Percentiles rank a stretch among this genome's conserved stretches.
Conservation (phyloP, 2,797 vertebrate species). For the Oceanodroma leucorhoa region DNA sequence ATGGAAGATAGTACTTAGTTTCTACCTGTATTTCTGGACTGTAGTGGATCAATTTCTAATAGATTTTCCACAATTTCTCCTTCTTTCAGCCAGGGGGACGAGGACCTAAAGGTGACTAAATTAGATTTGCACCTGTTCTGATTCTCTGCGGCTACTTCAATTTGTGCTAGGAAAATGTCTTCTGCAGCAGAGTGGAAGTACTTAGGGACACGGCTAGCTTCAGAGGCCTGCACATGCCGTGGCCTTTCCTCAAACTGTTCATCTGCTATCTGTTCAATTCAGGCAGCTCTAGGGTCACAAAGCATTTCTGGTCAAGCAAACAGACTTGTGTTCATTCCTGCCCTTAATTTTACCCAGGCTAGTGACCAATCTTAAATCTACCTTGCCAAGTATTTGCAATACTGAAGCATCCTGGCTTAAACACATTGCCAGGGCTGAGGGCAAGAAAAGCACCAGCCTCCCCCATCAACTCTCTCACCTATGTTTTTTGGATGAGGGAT, state of each 20-base stretch:
- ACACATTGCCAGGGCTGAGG: neutral
- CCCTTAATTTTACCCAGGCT: neutral
- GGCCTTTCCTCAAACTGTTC: neutral
- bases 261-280: neutral
- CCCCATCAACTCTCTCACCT: neutral
- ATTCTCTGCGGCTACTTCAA: neutral
- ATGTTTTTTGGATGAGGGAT: accelerated
- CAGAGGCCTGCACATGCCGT: neutral
- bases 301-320: neutral
- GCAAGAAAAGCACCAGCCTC: neutral
- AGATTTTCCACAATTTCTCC: neutral
- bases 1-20: neutral
- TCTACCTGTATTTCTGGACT: neutral
- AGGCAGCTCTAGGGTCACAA: neutral
- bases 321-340: neutral
- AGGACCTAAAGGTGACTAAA: neutral
- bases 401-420: neutral
- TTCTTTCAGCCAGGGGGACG: neutral
- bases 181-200: neutral
- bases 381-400: neutral
- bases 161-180: neutral
- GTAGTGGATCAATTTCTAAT: neutral
- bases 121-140: neutral
- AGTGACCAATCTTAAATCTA: neutral
- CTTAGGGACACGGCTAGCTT: neutral